Conservation (phyloP, 2,113 vertebrate genomes). For the Brachypodius melanocephalos region DNA sequence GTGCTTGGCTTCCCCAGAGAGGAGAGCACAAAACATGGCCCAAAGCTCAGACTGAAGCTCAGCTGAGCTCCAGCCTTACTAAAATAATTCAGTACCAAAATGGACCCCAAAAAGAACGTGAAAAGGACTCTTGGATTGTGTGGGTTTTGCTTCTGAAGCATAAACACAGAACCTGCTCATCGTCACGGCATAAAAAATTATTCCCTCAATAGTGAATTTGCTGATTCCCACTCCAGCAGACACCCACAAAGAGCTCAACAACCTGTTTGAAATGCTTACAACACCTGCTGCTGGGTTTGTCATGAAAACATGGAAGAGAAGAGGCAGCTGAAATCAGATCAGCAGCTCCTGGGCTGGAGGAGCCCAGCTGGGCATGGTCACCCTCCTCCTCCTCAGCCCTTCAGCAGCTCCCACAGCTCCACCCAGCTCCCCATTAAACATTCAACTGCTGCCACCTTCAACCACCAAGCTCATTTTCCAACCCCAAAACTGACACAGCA, state of each 20-base stretch:
- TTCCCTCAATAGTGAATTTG: not conserved
- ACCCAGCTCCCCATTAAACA: not conserved
- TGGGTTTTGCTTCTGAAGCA: not conserved
- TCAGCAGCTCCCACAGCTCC: not conserved
- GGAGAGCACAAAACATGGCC: fast-evolving
- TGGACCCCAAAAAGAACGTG: not conserved
- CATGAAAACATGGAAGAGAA: not conserved
- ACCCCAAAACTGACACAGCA: not conserved
- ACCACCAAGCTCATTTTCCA: fast-evolving
- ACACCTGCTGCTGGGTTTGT: not conserved
- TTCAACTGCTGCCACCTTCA: not conserved
- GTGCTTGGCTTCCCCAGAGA: not conserved
- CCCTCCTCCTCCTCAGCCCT: not conserved
- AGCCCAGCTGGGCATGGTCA: not conserved
- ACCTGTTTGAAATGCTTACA: not conserved
- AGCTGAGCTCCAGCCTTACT: not conserved
- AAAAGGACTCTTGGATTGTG: not conserved
- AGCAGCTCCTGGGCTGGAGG: not conserved
- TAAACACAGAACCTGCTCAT: not conserved
- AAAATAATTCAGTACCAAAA: not conserved
- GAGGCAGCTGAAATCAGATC: not conserved
- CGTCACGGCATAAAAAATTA: fast-evolving
- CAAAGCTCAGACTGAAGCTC: not conserved
- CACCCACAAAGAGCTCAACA: not conserved
- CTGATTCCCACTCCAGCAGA: not conserved